Percentiles rank a stretch among this genome's conserved stretches.
These are phyloP conservation scores for Conger conger DNA, from an alignment of 2,113 vertebrate genomes.

Conservation along the genomic window DNA sequence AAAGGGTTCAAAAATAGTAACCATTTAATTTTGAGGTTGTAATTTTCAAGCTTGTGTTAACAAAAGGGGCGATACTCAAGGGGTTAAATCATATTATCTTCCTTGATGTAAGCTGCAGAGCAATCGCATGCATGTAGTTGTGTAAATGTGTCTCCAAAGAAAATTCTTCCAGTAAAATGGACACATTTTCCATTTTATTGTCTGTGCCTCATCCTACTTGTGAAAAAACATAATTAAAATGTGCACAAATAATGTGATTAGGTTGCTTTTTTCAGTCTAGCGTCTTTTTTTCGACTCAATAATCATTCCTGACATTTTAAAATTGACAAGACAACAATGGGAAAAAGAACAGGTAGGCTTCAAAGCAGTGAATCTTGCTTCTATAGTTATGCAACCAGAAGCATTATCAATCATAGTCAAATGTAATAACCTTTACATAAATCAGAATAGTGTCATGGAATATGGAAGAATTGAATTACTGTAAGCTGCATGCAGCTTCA, in stretches of 20 bases:
- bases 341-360: slow-evolving; percentile 26
- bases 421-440: slow-evolving; percentile 14
- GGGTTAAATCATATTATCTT: no score
- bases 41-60: no score
- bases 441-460: not conserved
- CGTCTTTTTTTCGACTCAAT: not conserved
- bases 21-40: no score
- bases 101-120: no score
- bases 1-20: no score
- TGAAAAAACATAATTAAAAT: not conserved
- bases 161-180: not conserved
- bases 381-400: slow-evolving; percentile 8
- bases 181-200: not conserved
- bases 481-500: not conserved
- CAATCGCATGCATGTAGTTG: no score
- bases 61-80: no score
- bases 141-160: not conserved
- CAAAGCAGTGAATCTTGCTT: slow-evolving; percentile 21
- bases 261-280: not conserved
- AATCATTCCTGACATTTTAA: slow-evolving; percentile 5
- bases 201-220: not conserved
- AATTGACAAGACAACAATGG: not conserved
- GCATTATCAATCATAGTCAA: slow-evolving; percentile 12
- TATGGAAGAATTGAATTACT: slow-evolving; percentile 12
- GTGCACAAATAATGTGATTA: not conserved